Evolutionary conservation across 92 coral and sea anemone species (phyloP).

Genomic region (Pocillopora meandrina): DNA sequence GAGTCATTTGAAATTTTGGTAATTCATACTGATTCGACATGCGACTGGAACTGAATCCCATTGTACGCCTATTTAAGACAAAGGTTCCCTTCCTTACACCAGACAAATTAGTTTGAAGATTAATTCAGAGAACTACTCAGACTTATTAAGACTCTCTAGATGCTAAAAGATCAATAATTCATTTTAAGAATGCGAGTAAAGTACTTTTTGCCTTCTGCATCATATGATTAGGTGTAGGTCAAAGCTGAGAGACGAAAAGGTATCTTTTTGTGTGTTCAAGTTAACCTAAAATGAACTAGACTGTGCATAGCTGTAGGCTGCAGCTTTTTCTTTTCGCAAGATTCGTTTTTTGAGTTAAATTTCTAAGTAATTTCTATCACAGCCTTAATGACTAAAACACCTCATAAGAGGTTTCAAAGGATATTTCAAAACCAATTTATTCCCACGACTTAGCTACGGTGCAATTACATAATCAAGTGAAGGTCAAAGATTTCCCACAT

Average conservation of each 20-base stretch:
- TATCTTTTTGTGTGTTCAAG: too few species aligned
- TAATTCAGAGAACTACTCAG: neutral
- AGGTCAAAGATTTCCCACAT: constrained; percentile 33
- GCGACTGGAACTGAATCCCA: neutral
- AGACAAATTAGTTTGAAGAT: neutral
- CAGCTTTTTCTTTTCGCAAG: neutral
- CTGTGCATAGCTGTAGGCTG: neutral
- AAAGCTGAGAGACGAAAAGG: neutral
- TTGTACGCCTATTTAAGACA: too few species aligned
- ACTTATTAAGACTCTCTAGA: neutral
- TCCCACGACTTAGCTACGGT: neutral
- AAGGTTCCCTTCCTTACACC: neutral
- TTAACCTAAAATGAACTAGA: neutral
- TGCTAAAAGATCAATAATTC: neutral
- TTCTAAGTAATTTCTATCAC: neutral
- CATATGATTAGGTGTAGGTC: neutral
- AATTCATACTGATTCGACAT: too few species aligned
- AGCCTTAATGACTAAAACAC: neutral
- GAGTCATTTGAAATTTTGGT: too few species aligned
- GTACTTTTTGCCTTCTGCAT: neutral
- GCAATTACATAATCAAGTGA: neutral
- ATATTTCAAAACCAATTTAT: constrained; percentile 8
- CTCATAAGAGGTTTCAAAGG: neutral
- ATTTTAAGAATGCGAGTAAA: neutral
- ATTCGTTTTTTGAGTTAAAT: neutral